phyloP scores from a whole-genome alignment of 2,888 invertebrate species.

The Malachius bipustulatus region DNA sequence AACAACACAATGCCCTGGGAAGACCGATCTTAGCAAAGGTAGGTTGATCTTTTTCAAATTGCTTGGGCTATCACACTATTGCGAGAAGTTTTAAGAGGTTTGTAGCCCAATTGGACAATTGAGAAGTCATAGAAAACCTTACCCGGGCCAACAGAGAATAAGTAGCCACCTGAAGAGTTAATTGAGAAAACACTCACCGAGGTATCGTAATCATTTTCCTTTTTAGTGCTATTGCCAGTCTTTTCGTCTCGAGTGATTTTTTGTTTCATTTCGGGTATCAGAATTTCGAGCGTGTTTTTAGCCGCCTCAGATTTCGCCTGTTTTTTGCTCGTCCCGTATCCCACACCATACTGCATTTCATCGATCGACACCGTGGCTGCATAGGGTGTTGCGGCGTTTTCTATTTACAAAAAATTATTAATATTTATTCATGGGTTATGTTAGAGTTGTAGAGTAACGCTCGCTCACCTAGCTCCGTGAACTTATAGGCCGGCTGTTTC shows the following conservation, averaged over 20 bases:
- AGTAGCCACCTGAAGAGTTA: no score
- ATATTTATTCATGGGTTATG: no score
- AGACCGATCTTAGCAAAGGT: no score
- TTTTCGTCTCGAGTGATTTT: slow-evolving; percentile 56
- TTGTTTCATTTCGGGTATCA: slow-evolving; percentile 85
- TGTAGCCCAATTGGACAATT: no score
- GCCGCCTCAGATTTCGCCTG: slow-evolving; percentile 93
- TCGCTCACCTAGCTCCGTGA: slow-evolving; percentile 76
- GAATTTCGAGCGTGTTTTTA: slow-evolving; percentile 73
- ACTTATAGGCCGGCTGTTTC: slow-evolving; percentile 86
- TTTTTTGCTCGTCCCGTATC: slow-evolving; percentile 90
- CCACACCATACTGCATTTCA: slow-evolving; percentile 86
- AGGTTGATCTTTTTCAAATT: no score
- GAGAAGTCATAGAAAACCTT: no score
- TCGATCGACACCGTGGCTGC: slow-evolving; percentile 88
- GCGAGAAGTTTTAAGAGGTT: no score
- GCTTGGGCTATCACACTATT: no score
- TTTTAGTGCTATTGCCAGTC: slow-evolving; percentile 36
- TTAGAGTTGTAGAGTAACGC: no score
- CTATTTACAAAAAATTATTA: no score
- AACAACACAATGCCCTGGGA: no score
- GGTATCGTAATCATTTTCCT: slow-evolving; percentile 40
- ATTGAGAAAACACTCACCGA: slow-evolving; percentile 34
- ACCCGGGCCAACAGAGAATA: no score
- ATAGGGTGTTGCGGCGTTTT: slow-evolving; percentile 88